Evolutionary conservation across 2,113 vertebrate genomes (phyloP).

Genomic region (Forbesichthys agassizii): DNA sequence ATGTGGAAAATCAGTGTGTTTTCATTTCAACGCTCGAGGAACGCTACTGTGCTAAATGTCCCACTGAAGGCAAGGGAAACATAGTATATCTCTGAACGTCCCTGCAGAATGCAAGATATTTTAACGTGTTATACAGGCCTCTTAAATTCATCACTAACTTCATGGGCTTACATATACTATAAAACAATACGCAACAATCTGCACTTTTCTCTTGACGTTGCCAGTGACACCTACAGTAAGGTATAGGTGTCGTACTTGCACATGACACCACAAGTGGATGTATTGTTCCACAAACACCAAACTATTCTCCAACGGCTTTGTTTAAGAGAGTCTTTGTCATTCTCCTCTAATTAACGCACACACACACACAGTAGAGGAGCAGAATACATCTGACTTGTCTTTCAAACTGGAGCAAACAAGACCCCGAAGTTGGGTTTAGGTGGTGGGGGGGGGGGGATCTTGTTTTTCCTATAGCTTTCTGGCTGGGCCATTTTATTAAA

Average conservation of each 20-base stretch:
- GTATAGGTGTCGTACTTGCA: conserved; percentile 39
- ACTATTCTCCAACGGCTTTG: conserved; percentile 15
- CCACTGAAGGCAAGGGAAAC: not conserved
- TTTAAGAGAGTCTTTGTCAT: conserved; percentile 48
- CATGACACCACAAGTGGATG: conserved; percentile 41
- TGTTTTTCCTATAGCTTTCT: conserved; percentile 36
- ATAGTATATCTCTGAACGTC: not conserved
- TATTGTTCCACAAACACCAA: conserved; percentile 21
- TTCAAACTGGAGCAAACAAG: conserved; percentile 66
- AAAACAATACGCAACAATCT: not conserved
- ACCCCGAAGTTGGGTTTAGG: conserved; percentile 25
- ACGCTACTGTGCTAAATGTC: not conserved
- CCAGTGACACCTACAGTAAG: not conserved
- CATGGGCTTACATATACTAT: not conserved
- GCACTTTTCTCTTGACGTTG: not conserved
- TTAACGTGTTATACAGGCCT: too few species aligned
- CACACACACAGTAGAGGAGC: conserved; percentile 41
- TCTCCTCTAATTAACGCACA: conserved; percentile 67
- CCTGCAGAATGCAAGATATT: too few species aligned
- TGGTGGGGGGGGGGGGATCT: conserved; percentile 25
- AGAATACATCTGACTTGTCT: conserved; percentile 40
- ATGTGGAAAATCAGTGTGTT: too few species aligned
- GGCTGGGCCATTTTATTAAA: conserved; percentile 66
- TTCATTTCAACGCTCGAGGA: not conserved
- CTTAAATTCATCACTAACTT: not conserved